Percentiles rank a stretch among this genome's conserved stretches.
These are phyloP conservation scores for Eueremaeus valkanovi DNA, from an alignment of 2,888 invertebrate species.

Conservation along the genomic window DNA sequence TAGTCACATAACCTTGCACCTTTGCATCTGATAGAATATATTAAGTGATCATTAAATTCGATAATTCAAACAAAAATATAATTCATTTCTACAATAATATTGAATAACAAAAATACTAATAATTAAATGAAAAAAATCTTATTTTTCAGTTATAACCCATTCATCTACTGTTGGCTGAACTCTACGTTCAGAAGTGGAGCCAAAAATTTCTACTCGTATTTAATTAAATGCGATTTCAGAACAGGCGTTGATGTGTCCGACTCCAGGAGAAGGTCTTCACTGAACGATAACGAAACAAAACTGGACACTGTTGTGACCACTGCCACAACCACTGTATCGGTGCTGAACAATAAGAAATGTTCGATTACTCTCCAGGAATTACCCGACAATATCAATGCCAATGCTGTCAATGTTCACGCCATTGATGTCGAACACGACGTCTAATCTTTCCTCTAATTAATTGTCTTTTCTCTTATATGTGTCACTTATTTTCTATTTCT, in stretches of 20 bases:
- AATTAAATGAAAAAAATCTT: background rate
- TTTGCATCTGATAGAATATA: background rate
- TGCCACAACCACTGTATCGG: background rate
- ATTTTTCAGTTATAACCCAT: constrained; percentile 4
- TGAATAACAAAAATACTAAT: background rate
- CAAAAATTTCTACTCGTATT: background rate
- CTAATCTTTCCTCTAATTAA: background rate
- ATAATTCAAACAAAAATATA: background rate
- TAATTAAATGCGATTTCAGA: background rate
- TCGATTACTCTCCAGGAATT: background rate
- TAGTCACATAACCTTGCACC: too few relatives aligned
- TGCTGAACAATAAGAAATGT: background rate
- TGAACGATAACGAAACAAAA: background rate
- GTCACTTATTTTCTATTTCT: too few relatives aligned
- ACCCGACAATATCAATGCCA: background rate
- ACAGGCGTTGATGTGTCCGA: background rate
- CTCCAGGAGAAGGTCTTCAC: background rate
- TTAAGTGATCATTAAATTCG: background rate
- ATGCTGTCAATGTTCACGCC: background rate
- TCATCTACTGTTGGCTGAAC: constrained; percentile 19
- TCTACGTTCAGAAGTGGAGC: background rate
- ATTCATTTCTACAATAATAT: background rate
- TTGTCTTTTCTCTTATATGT: background rate
- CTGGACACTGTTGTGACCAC: constrained; percentile 4
- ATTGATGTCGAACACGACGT: background rate